Evolutionary conservation across 2,888 invertebrate genomes (phyloP), one percentile per base, ranked within the genome.

Genomic region (Ophion obscuratus): DNA sequence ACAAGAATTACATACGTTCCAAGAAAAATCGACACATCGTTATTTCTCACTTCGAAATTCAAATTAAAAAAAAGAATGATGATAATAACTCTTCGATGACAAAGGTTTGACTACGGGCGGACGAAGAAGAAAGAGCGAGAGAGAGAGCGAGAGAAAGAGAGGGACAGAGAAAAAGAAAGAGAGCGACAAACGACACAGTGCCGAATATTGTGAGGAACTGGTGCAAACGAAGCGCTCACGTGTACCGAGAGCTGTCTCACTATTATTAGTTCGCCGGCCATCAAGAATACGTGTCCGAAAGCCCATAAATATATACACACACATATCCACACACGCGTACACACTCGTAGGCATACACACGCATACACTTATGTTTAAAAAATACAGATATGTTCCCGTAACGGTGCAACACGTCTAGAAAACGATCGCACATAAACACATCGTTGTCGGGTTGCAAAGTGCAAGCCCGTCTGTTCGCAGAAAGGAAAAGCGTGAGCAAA

Each of bases 381-480:
- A 47, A 47, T 47, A 47, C 47, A 10, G 0, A 14, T 57, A 31
- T 57, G 53, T 57, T 20, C 14, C 7, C 20, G 62, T 62, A 44
- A 74, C 24, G 74, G 17, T 20, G 47, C 31, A 31, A 75, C 31
- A 64, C 11, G n/a, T 64, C 11, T 27, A 59, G 77, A 59, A 68
- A 17, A 61, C 27, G 24, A 27, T 57, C 17, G 36, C 47, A 11
- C 57, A 64, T 64, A 75, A 76, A 84, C 70, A 66, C 47, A 64
- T 71, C 66, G 47, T n/a, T 62, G 31, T 20, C 20, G 79, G 79
- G 82, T 71, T 71, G 76, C 79, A 47, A 82, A 85, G 78, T 78
- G 81, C 74, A 57, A 59, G 73, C 77, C 61, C 68, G 27, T 40
- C 53, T 40, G 77, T 85, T 75, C 85, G 79, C 79, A 82, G 64